These are phyloP conservation scores for Megaustenia siamemsis DNA, from an alignment of 2,888 invertebrate genomes.

Conservation along the genomic window DNA sequence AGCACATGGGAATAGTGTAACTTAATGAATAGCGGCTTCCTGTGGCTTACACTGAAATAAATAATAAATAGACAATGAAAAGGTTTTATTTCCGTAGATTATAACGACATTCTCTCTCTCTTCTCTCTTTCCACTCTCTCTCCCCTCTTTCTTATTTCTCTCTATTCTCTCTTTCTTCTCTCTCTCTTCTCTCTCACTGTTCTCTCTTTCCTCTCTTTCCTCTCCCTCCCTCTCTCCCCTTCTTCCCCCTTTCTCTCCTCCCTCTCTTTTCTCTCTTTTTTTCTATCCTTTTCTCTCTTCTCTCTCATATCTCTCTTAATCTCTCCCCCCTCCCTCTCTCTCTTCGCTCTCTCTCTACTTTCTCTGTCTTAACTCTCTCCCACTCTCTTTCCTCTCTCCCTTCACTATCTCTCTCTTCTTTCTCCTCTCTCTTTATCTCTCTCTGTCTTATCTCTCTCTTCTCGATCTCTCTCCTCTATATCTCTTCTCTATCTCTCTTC, in stretches of 20 bases:
- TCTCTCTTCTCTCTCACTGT: background rate
- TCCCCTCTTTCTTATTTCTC: background rate
- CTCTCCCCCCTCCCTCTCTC: background rate
- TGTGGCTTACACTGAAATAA: too few species aligned
- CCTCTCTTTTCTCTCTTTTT: conserved; percentile 9
- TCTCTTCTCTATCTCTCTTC: background rate
- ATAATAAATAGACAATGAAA: too few species aligned
- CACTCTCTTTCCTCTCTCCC: too few species aligned
- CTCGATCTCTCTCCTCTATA: background rate
- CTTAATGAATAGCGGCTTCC: too few species aligned
- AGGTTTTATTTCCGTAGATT: too few species aligned
- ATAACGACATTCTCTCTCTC: too few species aligned
- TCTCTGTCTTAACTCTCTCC: too few species aligned
- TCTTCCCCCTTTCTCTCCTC: background rate
- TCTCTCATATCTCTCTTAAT: too few species aligned
- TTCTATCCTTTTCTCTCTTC: conserved; percentile 1
- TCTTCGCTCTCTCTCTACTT: too few species aligned
- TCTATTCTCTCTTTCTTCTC: background rate
- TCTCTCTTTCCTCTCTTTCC: conserved; percentile 5
- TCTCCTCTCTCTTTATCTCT: background rate
- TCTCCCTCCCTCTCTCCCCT: background rate
- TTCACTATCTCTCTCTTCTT: conserved; percentile 8
- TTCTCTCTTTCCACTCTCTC: too few species aligned
- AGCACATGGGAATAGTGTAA: too few species aligned
- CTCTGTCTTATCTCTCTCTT: background rate